A percentile compares a stretch with the other conserved stretches of the same genome.
These are phyloP conservation scores for Scrobipalpa costella DNA, from an alignment of 2,888 invertebrate genomes.

Conservation along the genomic window DNA sequence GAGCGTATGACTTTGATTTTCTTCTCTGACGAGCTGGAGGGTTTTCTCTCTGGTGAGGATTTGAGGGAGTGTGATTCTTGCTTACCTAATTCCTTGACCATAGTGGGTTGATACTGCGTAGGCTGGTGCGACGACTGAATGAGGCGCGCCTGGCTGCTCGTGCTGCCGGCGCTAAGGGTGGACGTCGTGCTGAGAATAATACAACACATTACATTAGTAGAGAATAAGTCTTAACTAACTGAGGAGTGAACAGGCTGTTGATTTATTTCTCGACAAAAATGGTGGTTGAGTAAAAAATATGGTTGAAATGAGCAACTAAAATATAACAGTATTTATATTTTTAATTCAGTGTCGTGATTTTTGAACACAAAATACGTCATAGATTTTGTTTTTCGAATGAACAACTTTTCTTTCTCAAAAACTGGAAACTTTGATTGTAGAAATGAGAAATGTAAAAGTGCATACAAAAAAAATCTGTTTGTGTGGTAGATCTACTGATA, in stretches of 20 bases:
- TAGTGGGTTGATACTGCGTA: constrained; percentile 93
- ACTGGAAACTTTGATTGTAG: too few relatives aligned
- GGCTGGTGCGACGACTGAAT: constrained; percentile 97
- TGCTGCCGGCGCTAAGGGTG: constrained; percentile 95
- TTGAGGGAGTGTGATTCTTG: constrained; percentile 76
- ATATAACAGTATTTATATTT: too few relatives aligned
- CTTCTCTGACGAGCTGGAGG: constrained; percentile 55
- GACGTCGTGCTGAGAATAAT: constrained; percentile 90
- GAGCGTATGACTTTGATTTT: constrained; percentile 78
- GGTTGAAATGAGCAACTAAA: background rate
- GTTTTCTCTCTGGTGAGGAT: constrained; percentile 73
- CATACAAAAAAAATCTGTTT: too few relatives aligned
- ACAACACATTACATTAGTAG: background rate
- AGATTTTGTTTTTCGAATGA: too few relatives aligned
- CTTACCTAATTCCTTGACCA: constrained; percentile 95
- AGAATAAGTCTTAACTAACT: background rate
- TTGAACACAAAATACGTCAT: too few relatives aligned
- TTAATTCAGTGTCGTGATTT: too few relatives aligned
- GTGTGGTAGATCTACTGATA: too few relatives aligned
- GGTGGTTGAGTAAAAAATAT: background rate
- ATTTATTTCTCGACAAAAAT: background rate
- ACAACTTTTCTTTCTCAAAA: too few relatives aligned
- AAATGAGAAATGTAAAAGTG: too few relatives aligned
- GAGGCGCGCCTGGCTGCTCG: constrained; percentile 94
- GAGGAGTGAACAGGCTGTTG: background rate